Evolutionary conservation across 2,797 vertebrate genomes (phyloP), one percentile per base, ranked within the genome.

Genomic region (Cynodonichthys magdalenae): DNA sequence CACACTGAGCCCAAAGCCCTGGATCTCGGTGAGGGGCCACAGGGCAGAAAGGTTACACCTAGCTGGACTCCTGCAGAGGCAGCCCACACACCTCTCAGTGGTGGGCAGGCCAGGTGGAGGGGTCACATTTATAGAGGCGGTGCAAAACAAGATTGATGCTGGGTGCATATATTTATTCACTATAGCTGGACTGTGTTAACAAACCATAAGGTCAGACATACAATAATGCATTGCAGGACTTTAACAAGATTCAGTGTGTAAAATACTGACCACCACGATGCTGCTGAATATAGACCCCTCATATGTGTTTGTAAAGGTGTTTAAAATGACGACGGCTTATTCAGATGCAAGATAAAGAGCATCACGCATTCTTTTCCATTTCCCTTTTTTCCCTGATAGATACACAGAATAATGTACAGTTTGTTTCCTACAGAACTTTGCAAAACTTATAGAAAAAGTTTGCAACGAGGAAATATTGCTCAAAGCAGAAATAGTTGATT

Each of bases 41-140:
- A 28, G 78, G 77, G 66, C 77, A 77, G 70, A 87, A 91, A 90
- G 88, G 83, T 89, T 63, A 81, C 45, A 73, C 80, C 83, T 76
- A 72, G 81, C 77, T 83, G 82, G 83, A 84, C 71, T 85, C 80
- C 81, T 62, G 74, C 64, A 69, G 54, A 75, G 50, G 39, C 59
- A 44, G 56, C 84, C 80, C 81, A 80, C 79, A 64, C 72, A 69
- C 48, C 60, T 79, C 59, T 79, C 45, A 34, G 36, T n/a, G 59
- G 20, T 18, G 39, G 17, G 18, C 28, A 49, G 47, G 24, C 36
- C 9, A 31, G 53, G 41, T 15, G 10, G 42, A 31, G 29, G 17
- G 20, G 7, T 7, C 15, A 19, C 46, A 8, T n/a, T 36, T 60
- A 76, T 18, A 19, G 41, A 56, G 41, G 65, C 39, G 29, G 66